Base-by-base conservation (phyloP, 2,888 invertebrate genomes). In the Protophormia terraenovae region DNA sequence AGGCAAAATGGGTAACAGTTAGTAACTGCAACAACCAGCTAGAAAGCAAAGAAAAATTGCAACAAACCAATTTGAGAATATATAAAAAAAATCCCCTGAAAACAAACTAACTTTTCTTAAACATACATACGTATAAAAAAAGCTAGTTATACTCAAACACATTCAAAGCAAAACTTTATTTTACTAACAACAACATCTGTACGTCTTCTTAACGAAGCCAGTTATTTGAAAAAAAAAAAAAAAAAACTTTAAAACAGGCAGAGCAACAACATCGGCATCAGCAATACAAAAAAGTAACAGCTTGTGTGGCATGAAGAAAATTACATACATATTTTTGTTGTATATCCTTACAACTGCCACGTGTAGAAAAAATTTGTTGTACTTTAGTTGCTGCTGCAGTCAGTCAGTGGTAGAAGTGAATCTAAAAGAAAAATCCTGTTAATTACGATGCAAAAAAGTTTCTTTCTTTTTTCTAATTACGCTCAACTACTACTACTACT, bases 361-460 rank as follows among this genome's bases (percentile, higher is more conserved):
- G 32, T 60, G 12, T 16, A 45, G 22, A 55, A 67, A 6, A 77
- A 64, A 27, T 38, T 64, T 14, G 32, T 53, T 24, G 64, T 41
- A 8, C 7, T 1, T 50, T 53, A 53, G 38, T 24, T 38, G 76
- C 76, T 66, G 41, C 66, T 2, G 47, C 12, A 14, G 41, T 41
- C 47, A 60, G 58, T 47, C 64, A 41, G 60, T 35, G 58, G 58
- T 66, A 19, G 14, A 29, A 27, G 47, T 22, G 12, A 19, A 16
- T n/a, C 3, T 19, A 16, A 16, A 50, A 35, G 62, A 81, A 69
- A 82, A 80, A 75, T 58, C 78, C 64, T 85, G 78, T 85, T 85
- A 85, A 85, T 85, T 85, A 82, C 82, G 78, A 82, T 85, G 82
- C 64, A 85, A 85, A 82, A 71, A 69, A 81, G 73, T 81, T 82